Base-by-base conservation (phyloP, 2,113 vertebrate genomes). In the Cryptotis parvus region DNA sequence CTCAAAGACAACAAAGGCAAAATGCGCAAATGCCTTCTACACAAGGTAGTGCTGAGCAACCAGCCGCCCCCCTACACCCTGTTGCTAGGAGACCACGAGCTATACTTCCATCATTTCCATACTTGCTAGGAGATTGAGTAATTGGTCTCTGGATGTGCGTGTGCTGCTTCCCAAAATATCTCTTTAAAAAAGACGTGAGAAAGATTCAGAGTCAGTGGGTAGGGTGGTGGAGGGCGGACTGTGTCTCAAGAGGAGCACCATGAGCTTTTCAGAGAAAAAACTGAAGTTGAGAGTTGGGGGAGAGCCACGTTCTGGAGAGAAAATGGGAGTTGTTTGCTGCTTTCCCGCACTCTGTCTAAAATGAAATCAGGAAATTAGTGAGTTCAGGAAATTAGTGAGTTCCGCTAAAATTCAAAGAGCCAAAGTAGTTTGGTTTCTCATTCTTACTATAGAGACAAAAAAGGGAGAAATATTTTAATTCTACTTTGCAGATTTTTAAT, bases 31-130 rank as follows among this genome's bases (percentile, higher is more conserved):
- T 83, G 92, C 84, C 27, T 96, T 35, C 3, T 8, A 26, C 26
- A 88, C 92, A 92, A 79, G 94, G 86, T 81, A 95, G 91, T 94
- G 96, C 96, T 90, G 83, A 87, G 96, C 96, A 96, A 96, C 96
- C 93, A 92, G 95, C 94, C 91, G 69, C 76, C 91, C 69, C 93
- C 91, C 75, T 72, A 90, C 70, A 41, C 35, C 75, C 96, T 72
- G 97, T 97, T 97, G 97, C 97, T 97, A 97, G 95, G 97, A 95
- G 90, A 97, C 95, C 10, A 31, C 55, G 96, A 84, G 91, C 93
- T 95, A 87, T 86, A 93, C 95, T 96, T 95, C 94, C 95, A 96
- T 94, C 95, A 96, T 94, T 94, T 95, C 95, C 87, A 93, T 88
- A 94, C 89, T 97, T 93, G 96, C 94, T 95, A 87, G 55, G 95